Conservation (phyloP, 2,888 invertebrate species). For the Phania funesta region DNA sequence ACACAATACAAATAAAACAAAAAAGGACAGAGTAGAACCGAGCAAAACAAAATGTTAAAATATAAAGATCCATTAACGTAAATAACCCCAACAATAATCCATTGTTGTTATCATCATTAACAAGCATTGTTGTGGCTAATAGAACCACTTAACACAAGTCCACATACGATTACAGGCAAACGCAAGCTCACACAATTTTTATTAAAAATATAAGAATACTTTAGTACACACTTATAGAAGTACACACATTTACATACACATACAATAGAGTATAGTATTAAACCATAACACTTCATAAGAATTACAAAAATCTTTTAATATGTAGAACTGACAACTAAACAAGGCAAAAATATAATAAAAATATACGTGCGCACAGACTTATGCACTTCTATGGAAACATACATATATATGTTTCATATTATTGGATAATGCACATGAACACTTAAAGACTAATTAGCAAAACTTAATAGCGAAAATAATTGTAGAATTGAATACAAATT, state of each 20-base stretch:
- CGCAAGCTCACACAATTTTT: background rate
- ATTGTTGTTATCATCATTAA: conserved; percentile 41
- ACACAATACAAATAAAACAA: background rate
- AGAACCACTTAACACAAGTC: conserved; percentile 28
- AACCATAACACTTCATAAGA: conserved; percentile 36
- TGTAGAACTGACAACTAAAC: background rate
- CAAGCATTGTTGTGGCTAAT: conserved; percentile 49
- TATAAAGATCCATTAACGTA: conserved; percentile 48
- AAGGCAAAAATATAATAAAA: too few relatives aligned
- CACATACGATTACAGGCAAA: background rate
- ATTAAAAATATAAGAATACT: too few relatives aligned
- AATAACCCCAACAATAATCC: conserved; percentile 46
- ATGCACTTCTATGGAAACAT: background rate
- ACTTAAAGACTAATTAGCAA: conserved; percentile 57
- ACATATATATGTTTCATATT: too few relatives aligned
- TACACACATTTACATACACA: background rate
- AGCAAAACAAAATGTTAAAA: conserved; percentile 24
- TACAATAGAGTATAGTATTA: background rate
- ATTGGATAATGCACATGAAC: conserved; percentile 34
- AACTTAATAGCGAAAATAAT: conserved; percentile 53
- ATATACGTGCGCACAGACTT: background rate
- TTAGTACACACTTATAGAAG: too few relatives aligned
- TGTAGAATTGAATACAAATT: background rate
- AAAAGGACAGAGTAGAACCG: background rate
- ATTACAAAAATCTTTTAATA: conserved; percentile 36